These are phyloP conservation scores for Zosterops japonicus DNA, from an alignment of 2,113 vertebrate species.

Conservation along the genomic window DNA sequence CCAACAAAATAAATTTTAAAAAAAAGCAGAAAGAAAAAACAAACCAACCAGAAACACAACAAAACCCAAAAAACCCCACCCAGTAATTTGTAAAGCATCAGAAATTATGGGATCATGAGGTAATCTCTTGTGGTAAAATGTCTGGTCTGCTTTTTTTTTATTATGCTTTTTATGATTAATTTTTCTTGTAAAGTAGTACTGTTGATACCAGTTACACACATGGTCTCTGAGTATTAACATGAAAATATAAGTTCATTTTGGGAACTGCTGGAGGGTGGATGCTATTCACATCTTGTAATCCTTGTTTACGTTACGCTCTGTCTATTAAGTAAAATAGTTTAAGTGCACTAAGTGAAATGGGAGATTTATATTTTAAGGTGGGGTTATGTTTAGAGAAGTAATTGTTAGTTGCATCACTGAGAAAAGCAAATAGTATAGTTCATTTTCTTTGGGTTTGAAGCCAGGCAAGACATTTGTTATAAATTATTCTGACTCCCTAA, in stretches of 20 bases:
- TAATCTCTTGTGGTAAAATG: neutral
- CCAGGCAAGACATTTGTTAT: neutral
- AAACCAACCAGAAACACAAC: neutral
- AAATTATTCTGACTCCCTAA: neutral
- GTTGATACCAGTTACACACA: neutral
- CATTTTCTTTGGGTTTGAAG: neutral
- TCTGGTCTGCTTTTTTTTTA: neutral
- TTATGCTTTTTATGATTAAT: neutral
- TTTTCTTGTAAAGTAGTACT: neutral
- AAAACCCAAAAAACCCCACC: neutral
- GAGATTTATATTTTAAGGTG: neutral
- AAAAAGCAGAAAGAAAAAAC: neutral
- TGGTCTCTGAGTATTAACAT: neutral
- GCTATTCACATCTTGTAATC: constrained; percentile 6
- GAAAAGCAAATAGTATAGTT: neutral
- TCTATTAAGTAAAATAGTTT: neutral
- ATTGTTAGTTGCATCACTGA: neutral
- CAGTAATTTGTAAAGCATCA: neutral
- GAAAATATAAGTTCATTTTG: constrained; percentile 7
- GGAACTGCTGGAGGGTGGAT: neutral
- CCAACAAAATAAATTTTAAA: too few species aligned
- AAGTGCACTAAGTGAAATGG: neutral
- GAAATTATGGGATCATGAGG: neutral
- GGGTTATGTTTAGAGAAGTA: neutral
- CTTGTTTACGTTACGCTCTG: constrained; percentile 13